Base-by-base conservation (phyloP, 2,113 vertebrate genomes). In the Protomyctophum bolini region DNA sequence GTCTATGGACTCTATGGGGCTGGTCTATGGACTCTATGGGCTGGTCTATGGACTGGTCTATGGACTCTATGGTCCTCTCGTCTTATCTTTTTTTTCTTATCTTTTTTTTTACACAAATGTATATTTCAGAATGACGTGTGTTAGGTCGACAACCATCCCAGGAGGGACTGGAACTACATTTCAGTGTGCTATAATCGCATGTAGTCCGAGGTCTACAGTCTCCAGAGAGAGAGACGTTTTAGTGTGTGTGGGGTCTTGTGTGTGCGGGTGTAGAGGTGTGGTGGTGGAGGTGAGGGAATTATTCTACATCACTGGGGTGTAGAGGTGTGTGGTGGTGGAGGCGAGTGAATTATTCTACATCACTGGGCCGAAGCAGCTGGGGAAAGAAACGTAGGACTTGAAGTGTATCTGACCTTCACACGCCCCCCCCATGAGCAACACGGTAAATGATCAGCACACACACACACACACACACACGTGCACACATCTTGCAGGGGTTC, bases 351-450 rank as follows among this genome's bases (percentile, higher is more conserved):
- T 21, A 21, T 21, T 73, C 66, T 72, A 55, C 12, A 11, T 72
- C 69, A 77, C 59, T 67, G 61, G 21, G 21, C 82, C 85, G 62
- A 86, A 83, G 70, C 75, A 75, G 79, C 80, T 3, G 61, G 76
- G 69, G 21, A 8, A 65, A 72, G 83, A 70, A 8, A 9, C 56
- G 10, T 10, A 58, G 33, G 73, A 41, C 33, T 72, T 66, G 46
- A 73, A 63, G 69, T 59, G 64, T 50, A 72, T 62, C 58, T 6
- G 28, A 74, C 58, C 29, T 56, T 49, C 80, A 79, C n/a, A n/a
- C n/a, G n/a, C n/a, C n/a, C n/a, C n/a, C 70, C 80, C 56, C 50
- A 74, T 70, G 21, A 79, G 87, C 76, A 81, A 66, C 54, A 63
- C 72, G 3, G 33, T 68, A 71, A 47, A 70, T 68, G 50, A 58